Percentiles rank a stretch among this genome's conserved stretches.
These are phyloP conservation scores for Cephus cinctus DNA, from an alignment of 1,140 invertebrate species.

Conservation along the genomic window DNA sequence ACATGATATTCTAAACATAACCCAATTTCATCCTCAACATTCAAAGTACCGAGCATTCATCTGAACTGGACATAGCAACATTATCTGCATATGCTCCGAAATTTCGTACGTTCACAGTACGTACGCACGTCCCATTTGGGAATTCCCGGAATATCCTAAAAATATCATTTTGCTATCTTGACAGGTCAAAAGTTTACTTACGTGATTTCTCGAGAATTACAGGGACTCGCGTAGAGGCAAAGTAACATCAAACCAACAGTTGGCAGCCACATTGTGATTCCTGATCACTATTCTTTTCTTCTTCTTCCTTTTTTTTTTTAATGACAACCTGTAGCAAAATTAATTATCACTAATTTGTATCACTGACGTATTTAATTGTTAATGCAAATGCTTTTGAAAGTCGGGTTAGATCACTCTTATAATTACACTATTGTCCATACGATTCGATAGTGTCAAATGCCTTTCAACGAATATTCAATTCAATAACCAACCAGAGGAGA, in stretches of 20 bases:
- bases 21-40: neutral
- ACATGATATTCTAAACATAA: neutral
- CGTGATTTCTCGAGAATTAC: slow-evolving; percentile 34
- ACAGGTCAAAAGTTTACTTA: slow-evolving; percentile 21
- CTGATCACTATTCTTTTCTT: slow-evolving; percentile 6
- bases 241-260: slow-evolving; percentile 20
- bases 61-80: neutral
- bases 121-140: neutral
- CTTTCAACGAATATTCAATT: slow-evolving; percentile 21
- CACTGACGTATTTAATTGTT: slow-evolving; percentile 8
- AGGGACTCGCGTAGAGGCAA: slow-evolving; percentile 15
- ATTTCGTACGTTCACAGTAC: neutral
- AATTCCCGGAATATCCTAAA: neutral
- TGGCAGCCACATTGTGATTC: slow-evolving; percentile 25
- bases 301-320: neutral
- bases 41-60: neutral
- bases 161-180: neutral
- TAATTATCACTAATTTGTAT: slow-evolving; percentile 12
- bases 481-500: slow-evolving; percentile 25
- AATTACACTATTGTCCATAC: slow-evolving; percentile 3
- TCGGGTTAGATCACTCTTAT: neutral
- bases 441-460: slow-evolving; percentile 8
- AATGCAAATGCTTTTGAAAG: too few species aligned
- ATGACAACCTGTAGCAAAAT: neutral
- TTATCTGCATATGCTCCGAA: neutral